Evolutionary conservation across 2,113 vertebrate species (phyloP).

Genomic region (Istiophorus platypterus): DNA sequence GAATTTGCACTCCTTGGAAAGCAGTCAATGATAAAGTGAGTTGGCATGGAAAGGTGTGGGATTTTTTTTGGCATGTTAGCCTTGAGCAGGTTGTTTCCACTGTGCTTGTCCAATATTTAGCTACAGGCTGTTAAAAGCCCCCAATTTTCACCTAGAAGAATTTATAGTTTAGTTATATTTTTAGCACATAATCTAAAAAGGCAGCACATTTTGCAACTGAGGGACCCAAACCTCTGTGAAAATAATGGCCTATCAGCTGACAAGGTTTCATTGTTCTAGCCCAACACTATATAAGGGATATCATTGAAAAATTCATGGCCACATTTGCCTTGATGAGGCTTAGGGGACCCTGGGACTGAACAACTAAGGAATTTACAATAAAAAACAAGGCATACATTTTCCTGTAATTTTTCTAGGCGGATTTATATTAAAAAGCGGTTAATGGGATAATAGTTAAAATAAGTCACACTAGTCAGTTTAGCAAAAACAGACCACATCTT

Average conservation of each 20-base stretch:
- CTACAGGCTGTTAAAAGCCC: constrained; percentile 7
- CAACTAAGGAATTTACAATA: constrained; percentile 15
- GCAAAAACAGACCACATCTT: neutral
- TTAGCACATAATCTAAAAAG: neutral
- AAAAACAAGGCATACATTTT: constrained; percentile 19
- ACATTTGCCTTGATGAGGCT: neutral
- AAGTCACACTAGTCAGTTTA: neutral
- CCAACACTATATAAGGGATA: neutral
- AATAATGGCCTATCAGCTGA: neutral
- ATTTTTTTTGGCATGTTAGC: neutral
- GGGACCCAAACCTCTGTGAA: neutral
- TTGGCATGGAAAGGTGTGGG: neutral
- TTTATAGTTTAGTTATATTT: neutral
- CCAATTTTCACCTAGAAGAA: neutral
- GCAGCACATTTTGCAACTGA: constrained; percentile 4
- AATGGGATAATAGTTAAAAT: neutral
- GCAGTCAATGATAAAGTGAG: constrained; percentile 18
- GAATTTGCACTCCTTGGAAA: constrained; percentile 4
- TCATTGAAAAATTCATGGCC: neutral
- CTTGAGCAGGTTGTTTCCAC: neutral
- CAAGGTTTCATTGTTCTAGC: neutral
- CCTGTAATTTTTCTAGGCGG: neutral
- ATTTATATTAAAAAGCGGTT: neutral
- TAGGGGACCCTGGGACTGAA: neutral
- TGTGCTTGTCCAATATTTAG: constrained; percentile 10